phyloP scores from a whole-genome alignment of 2,113 vertebrate species.

The Elaphurus davidianus region DNA sequence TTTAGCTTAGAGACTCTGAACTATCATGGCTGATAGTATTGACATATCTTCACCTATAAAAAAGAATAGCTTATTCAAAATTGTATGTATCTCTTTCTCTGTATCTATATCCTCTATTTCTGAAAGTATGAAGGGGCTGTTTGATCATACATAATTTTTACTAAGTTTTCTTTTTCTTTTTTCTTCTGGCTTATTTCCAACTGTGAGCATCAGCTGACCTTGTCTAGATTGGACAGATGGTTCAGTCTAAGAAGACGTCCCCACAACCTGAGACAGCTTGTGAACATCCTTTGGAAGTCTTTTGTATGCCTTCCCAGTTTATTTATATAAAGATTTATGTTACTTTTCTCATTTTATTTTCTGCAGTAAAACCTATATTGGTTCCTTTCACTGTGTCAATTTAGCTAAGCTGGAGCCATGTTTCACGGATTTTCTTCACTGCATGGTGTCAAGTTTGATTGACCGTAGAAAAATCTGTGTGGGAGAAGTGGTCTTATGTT shows the following conservation, averaged over 20 bases:
- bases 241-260: not conserved
- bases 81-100: not conserved
- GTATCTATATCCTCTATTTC: not conserved
- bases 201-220: not conserved
- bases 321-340: not conserved
- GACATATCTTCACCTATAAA: not conserved
- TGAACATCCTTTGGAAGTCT: not conserved
- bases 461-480: not conserved
- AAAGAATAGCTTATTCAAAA: not conserved
- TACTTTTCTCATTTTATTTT: not conserved
- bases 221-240: not conserved
- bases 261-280: not conserved
- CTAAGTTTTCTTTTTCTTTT: not conserved
- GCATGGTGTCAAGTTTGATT: not conserved
- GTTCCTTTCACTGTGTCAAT: not conserved
- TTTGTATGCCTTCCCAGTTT: not conserved
- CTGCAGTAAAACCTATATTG: not conserved
- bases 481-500: not conserved
- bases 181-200: not conserved
- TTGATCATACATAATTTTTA: not conserved
- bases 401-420: not conserved
- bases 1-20: not conserved
- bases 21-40: not conserved
- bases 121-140: not conserved
- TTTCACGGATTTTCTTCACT: not conserved